Evolutionary conservation across 2,888 invertebrate genomes (phyloP).

Genomic region (Synergus japonicus): DNA sequence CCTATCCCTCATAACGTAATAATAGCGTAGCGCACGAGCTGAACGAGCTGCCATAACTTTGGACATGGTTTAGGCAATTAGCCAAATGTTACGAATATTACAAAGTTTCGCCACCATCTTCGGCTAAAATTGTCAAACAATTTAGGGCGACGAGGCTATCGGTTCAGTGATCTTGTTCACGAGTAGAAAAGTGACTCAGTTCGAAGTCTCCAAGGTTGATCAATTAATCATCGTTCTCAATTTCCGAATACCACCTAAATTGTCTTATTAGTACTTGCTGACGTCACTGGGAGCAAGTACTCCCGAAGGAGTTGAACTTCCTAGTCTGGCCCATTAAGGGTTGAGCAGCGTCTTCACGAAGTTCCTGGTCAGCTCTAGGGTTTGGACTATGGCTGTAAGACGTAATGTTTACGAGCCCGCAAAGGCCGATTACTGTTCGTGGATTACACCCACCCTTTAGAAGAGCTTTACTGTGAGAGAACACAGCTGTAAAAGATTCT

Average conservation of each 20-base stretch:
- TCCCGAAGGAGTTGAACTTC: constrained; percentile 62
- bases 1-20: constrained; percentile 72
- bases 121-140: constrained; percentile 16
- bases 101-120: constrained; percentile 18
- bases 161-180: no score
- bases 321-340: constrained; percentile 69
- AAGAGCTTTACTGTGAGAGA: constrained; percentile 35
- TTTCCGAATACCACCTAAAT: constrained; percentile 3
- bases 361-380: constrained; percentile 66
- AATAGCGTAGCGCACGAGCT: constrained; percentile 62
- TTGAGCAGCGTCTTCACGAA: constrained; percentile 59
- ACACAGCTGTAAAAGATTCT: constrained; percentile 34
- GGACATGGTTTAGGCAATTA: constrained; percentile 63
- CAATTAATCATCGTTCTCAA: neutral
- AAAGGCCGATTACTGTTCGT: constrained; percentile 70
- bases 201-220: neutral
- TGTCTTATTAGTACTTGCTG: constrained; percentile 58
- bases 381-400: constrained; percentile 64
- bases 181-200: neutral
- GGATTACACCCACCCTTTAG: constrained; percentile 40
- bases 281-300: constrained; percentile 60
- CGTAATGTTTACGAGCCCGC: constrained; percentile 71
- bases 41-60: constrained; percentile 72
- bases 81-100: constrained; percentile 56
- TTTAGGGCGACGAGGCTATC: neutral